These are phyloP conservation scores for Trichogramma evanescens DNA, from an alignment of 2,888 invertebrate genomes.

Conservation along the genomic window DNA sequence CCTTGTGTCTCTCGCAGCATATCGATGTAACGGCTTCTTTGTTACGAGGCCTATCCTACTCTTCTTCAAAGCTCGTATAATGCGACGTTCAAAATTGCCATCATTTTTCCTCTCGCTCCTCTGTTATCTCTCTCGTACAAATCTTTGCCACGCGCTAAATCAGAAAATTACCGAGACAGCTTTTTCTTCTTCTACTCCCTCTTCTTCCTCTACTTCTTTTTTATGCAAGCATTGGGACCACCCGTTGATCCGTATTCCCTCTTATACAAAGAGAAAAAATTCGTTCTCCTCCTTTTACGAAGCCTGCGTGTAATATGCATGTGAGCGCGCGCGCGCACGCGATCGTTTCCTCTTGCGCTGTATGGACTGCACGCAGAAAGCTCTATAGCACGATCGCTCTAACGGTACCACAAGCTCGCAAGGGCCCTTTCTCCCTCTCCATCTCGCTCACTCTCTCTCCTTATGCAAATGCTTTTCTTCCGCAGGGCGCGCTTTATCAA, in stretches of 20 bases:
- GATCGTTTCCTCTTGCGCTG: too few relatives aligned
- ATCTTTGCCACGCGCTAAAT: too few relatives aligned
- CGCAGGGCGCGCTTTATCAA: conserved; percentile 17
- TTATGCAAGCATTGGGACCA: too few relatives aligned
- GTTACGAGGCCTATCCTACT: too few relatives aligned
- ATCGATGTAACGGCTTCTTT: too few relatives aligned
- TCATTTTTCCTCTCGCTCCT: neutral
- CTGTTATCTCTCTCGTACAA: too few relatives aligned
- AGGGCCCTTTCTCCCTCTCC: neutral
- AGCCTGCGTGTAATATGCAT: neutral
- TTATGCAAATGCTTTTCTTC: conserved; percentile 19
- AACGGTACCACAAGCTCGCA: too few relatives aligned
- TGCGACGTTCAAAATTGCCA: neutral
- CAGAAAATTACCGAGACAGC: neutral
- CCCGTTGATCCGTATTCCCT: conserved; percentile 11
- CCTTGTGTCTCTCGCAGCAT: too few relatives aligned
- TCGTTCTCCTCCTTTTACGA: neutral
- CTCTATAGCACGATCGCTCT: too few relatives aligned
- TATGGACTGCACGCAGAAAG: too few relatives aligned
- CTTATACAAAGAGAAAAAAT: conserved; percentile 2
- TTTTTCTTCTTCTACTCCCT: neutral
- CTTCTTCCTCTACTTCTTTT: neutral
- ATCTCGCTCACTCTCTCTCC: neutral
- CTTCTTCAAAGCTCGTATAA: too few relatives aligned
- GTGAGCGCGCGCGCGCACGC: neutral